A percentile compares a stretch with the other conserved stretches of the same genome.
Conservation (phyloP, 2,113 vertebrate species). For the Carlito syrichta region DNA sequence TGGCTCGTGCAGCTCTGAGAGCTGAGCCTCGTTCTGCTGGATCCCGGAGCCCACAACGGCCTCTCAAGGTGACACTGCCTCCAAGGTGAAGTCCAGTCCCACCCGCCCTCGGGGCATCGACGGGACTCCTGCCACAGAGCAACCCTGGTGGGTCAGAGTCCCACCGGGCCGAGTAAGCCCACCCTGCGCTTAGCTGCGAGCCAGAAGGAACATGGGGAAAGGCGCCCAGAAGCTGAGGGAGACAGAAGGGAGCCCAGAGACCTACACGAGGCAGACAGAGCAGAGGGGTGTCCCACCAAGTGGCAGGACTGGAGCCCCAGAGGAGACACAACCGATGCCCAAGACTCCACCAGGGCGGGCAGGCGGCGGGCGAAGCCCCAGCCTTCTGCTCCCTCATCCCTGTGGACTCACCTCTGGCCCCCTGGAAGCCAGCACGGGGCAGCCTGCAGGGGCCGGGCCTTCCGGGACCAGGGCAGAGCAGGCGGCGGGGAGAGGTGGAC, state of each 20-base stretch:
- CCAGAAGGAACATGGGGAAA: too few relatives aligned
- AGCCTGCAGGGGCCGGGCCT: too few relatives aligned
- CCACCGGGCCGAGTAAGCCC: neutral
- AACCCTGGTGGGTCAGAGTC: neutral
- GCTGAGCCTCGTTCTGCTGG: neutral
- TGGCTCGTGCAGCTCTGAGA: fast-evolving
- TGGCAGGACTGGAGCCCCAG: neutral
- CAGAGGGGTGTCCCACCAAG: fast-evolving
- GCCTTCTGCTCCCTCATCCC: neutral
- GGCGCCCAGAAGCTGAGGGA: neutral
- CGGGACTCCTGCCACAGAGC: too few relatives aligned
- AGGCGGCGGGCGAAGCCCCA: neutral
- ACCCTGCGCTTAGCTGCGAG: neutral
- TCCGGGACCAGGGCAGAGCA: neutral
- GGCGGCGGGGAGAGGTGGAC: fast-evolving
- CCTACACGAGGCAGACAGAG: neutral
- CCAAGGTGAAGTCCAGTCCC: neutral
- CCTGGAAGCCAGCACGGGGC: neutral
- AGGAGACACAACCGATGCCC: neutral
- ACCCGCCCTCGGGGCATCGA: fast-evolving
- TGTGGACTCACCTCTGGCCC: neutral
- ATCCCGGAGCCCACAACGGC: neutral
- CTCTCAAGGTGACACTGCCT: neutral
- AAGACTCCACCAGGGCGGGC: neutral
- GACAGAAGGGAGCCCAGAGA: neutral